Evolutionary conservation across 2,113 vertebrate species (phyloP).

Genomic region (Lipotes vexillifer): DNA sequence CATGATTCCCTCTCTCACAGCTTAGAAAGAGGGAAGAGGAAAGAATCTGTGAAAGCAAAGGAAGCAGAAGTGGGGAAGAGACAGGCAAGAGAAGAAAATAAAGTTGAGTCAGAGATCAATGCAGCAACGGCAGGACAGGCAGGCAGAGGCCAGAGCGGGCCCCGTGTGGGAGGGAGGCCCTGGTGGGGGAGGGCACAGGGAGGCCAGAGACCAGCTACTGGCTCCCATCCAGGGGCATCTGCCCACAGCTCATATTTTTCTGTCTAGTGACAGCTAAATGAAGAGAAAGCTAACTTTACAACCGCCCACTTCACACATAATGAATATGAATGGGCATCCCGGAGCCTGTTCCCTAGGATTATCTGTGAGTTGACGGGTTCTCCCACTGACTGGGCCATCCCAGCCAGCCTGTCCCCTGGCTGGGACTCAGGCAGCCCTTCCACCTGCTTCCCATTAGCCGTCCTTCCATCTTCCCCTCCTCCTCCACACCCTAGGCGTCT

Average conservation of each 20-base stretch:
- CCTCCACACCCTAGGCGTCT: not conserved
- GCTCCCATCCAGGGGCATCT: slow-evolving; percentile 72
- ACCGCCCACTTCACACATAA: slow-evolving; percentile 74
- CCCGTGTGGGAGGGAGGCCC: not conserved
- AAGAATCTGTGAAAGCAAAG: not conserved
- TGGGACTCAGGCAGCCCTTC: slow-evolving; percentile 27
- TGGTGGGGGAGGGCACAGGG: not conserved
- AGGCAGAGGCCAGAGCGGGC: not conserved
- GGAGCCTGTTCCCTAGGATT: slow-evolving; percentile 59
- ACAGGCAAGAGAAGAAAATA: not conserved
- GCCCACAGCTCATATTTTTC: slow-evolving; percentile 80
- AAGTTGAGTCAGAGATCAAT: not conserved
- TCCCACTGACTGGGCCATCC: slow-evolving; percentile 48
- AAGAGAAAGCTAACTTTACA: slow-evolving; percentile 77
- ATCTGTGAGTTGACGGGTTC: slow-evolving; percentile 57
- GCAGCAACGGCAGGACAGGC: not conserved
- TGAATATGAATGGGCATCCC: slow-evolving; percentile 72
- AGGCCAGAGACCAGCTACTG: slow-evolving; percentile 57
- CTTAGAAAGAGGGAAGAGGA: not conserved
- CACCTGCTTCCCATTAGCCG: slow-evolving; percentile 71
- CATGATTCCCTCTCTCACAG: not conserved
- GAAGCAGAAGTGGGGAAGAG: not conserved
- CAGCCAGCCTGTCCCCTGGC: slow-evolving; percentile 16
- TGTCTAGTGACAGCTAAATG: slow-evolving; percentile 77
- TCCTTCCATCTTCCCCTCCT: not conserved